A percentile compares a stretch with the other conserved stretches of the same genome.
Evolutionary conservation across 2,888 invertebrate species (phyloP).

Genomic region (Phengaris arion): DNA sequence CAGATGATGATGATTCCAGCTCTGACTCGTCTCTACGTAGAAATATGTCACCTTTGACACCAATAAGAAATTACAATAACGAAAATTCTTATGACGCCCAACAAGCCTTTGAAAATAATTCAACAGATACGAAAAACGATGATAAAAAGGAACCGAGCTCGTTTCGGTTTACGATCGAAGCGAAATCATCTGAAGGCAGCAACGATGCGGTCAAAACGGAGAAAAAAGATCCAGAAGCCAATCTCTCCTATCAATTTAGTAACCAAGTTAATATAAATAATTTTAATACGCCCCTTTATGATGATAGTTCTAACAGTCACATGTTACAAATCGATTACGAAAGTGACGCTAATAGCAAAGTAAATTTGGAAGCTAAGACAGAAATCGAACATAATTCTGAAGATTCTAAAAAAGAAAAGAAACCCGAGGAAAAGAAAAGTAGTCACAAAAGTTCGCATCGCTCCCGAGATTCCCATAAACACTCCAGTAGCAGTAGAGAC

Average conservation of each 20-base stretch:
- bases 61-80: constrained; percentile 70
- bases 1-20: constrained; percentile 66
- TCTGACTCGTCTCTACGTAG: constrained; percentile 67
- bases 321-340: constrained; percentile 71
- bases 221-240: constrained; percentile 56
- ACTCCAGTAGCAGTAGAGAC: constrained; percentile 67
- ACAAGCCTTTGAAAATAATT: constrained; percentile 68
- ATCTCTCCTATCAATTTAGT: constrained; percentile 61
- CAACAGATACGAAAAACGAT: constrained; percentile 51
- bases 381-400: constrained; percentile 59
- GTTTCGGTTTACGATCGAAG: constrained; percentile 67
- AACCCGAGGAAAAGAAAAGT: constrained; percentile 58
- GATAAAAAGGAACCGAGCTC: constrained; percentile 62
- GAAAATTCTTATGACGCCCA: constrained; percentile 74
- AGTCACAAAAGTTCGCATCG: constrained; percentile 65
- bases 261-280: constrained; percentile 67
- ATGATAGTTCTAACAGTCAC: constrained; percentile 72
- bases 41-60: constrained; percentile 73
- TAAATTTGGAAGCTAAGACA: constrained; percentile 58
- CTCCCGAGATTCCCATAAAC: constrained; percentile 65
- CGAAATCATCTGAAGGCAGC: constrained; percentile 57
- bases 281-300: constrained; percentile 64
- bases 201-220: constrained; percentile 50
- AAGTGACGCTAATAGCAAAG: constrained; percentile 72
- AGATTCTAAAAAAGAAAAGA: constrained; percentile 60